Percentiles rank a stretch among this genome's conserved stretches.
Conservation (phyloP, 2,797 vertebrate genomes). For the Pseudopleuronectes americanus region DNA sequence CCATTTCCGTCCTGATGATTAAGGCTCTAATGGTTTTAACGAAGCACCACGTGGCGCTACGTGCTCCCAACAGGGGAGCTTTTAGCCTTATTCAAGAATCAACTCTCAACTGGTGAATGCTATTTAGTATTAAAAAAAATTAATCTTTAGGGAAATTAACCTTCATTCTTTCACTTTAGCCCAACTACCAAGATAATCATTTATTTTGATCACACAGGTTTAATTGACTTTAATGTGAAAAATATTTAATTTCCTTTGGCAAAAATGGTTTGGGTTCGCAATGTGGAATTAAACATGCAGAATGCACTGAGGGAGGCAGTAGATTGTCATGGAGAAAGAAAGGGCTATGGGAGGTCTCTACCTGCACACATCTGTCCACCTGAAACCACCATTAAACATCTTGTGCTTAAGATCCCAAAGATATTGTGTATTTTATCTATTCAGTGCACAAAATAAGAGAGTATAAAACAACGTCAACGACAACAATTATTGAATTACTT, state of each 20-base stretch:
- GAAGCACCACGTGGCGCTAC: constrained; percentile 14
- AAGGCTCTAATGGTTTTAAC: constrained; percentile 38
- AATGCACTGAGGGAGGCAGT: neutral
- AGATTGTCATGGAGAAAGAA: neutral
- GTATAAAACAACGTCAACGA: no score
- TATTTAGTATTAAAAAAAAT: constrained; percentile 39
- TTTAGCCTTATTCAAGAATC: constrained; percentile 41
- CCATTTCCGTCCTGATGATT: constrained; percentile 24
- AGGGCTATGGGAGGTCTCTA: neutral
- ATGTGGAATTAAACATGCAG: constrained; percentile 1
- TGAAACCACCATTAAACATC: no score
- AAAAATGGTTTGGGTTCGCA: constrained; percentile 12
- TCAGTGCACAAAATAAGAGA: no score
- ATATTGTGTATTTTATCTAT: no score
- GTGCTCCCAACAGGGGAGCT: constrained; percentile 34
- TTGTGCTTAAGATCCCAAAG: no score
- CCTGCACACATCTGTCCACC: neutral
- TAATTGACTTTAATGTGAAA: constrained; percentile 55
- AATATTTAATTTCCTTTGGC: constrained; percentile 37
- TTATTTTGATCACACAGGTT: constrained; percentile 59
- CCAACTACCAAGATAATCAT: constrained; percentile 51
- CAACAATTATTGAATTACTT: no score
- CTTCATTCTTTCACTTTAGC: constrained; percentile 57
- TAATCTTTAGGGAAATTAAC: constrained; percentile 51
- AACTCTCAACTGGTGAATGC: constrained; percentile 26